Evolutionary conservation across 2,888 invertebrate genomes (phyloP).

Genomic region (Ecdyonurus torrentis): DNA sequence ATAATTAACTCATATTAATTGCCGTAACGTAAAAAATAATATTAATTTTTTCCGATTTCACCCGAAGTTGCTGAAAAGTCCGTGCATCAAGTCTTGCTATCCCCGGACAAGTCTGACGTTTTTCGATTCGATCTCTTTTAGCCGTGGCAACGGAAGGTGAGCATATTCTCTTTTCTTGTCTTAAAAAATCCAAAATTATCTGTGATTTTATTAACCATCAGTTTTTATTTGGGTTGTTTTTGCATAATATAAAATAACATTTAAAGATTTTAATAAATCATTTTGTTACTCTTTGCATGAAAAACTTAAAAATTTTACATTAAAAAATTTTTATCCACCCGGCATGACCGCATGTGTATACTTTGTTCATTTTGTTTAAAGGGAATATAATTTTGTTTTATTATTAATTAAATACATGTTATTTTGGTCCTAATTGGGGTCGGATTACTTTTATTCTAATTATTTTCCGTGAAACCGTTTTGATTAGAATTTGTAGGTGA

Average conservation of each 20-base stretch:
- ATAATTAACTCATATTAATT: no score
- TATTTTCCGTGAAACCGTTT: no score
- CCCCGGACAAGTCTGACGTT: slow-evolving; percentile 17
- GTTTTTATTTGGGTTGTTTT: not conserved
- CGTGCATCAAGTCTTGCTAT: slow-evolving; percentile 7
- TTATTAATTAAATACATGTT: no score
- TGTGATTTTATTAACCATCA: slow-evolving; percentile 11
- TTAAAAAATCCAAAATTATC: slow-evolving; percentile 13
- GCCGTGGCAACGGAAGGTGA: slow-evolving; percentile 23
- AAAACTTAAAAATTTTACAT: not conserved
- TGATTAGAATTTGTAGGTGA: no score
- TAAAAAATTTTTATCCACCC: not conserved
- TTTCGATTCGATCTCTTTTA: slow-evolving; percentile 22
- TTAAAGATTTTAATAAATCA: not conserved
- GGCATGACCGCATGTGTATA: slow-evolving; percentile 9
- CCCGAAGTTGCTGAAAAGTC: not conserved
- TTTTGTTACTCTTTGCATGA: not conserved
- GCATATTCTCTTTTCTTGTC: slow-evolving; percentile 15
- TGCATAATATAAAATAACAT: not conserved
- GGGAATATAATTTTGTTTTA: no score
- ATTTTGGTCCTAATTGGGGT: no score
- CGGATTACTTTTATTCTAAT: no score
- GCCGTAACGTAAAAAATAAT: no score
- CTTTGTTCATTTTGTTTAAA: no score
- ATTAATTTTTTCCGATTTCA: no score